Percentiles rank a stretch among this genome's conserved stretches.
Evolutionary conservation across 2,113 vertebrate species (phyloP).

Genomic region (Ellobius talpinus): DNA sequence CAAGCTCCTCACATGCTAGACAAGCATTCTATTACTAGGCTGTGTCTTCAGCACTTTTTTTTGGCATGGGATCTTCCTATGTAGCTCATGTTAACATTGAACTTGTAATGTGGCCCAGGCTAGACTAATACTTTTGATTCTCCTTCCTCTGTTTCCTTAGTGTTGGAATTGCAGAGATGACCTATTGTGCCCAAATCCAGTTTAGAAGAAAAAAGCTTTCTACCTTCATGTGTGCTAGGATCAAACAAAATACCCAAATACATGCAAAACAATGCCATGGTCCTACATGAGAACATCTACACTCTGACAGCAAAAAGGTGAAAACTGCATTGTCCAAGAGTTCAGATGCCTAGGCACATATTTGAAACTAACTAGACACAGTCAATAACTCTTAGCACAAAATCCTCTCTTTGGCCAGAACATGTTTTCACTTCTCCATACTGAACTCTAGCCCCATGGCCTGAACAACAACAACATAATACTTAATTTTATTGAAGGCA

Average conservation of each 20-base stretch:
- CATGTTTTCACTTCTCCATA: neutral
- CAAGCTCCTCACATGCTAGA: neutral
- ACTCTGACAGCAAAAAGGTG: slow-evolving; percentile 4
- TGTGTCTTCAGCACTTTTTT: neutral
- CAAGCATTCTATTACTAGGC: neutral
- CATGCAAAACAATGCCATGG: slow-evolving; percentile 13
- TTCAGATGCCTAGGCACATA: neutral
- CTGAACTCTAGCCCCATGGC: neutral
- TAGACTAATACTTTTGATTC: neutral
- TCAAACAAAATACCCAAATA: neutral
- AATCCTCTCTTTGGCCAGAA: slow-evolving; percentile 22
- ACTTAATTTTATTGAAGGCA: neutral
- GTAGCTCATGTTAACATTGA: neutral
- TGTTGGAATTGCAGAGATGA: neutral
- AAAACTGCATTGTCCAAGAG: neutral
- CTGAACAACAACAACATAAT: neutral
- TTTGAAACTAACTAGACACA: slow-evolving; percentile 11
- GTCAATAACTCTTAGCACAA: neutral
- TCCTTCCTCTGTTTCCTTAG: neutral
- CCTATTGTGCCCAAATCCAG: neutral
- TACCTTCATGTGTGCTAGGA: neutral
- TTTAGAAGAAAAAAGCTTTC: slow-evolving; percentile 20
- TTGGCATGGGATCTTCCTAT: neutral
- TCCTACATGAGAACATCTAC: neutral
- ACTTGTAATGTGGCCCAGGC: neutral